Base-by-base conservation (phyloP, 2,888 invertebrate genomes). In the Deroplatys truncata region DNA sequence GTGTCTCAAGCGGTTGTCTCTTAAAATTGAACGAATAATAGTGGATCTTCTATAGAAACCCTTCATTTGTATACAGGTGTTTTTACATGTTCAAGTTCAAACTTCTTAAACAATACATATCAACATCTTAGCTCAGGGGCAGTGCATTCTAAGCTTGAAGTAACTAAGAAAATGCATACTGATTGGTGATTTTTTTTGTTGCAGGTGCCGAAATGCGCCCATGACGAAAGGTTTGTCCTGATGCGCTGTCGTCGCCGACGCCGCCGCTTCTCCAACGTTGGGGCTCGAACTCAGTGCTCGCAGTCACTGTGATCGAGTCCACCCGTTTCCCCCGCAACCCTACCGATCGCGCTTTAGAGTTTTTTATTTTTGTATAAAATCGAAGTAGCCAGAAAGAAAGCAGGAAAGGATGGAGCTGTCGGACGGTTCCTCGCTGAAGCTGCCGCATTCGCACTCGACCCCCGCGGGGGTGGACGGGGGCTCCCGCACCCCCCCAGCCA, bases 401-500 rank as follows among this genome's bases (percentile, higher is more conserved):
- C 84, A 72, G 89, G 56, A 31, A 72, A 82, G 28, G 89, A 84
- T n/a, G 89, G 86, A 10, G 84, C 35, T 56, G 85, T 84, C 72
- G 86, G 88, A 35, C 86, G 49, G 82, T 56, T 82, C 85, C 89
- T 89, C 90, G 28, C 28, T 90, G 88, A 92, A 92, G 90, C 91
- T 92, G 90, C 92, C 92, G 35, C 97, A 97, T 93, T 97, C 97
- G 92, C 95, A 97, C 93, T 97, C 97, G 92, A 97, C 97, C 92
- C 97, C 97, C 91, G 97, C 97, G 89, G 97, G 97, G 91, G 97
- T 97, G 92, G 97, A 97, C 94, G 96, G 96, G 91, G 94, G 92
- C 85, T 94, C 94, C 91, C 95, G 97, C 91, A 97, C 97, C 91
- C 97, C 97, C 90, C 97, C 97, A 88, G 95, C 97, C 91, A 97